Conservation (phyloP, 2,888 invertebrate genomes). For the Orgyia antiqua region DNA sequence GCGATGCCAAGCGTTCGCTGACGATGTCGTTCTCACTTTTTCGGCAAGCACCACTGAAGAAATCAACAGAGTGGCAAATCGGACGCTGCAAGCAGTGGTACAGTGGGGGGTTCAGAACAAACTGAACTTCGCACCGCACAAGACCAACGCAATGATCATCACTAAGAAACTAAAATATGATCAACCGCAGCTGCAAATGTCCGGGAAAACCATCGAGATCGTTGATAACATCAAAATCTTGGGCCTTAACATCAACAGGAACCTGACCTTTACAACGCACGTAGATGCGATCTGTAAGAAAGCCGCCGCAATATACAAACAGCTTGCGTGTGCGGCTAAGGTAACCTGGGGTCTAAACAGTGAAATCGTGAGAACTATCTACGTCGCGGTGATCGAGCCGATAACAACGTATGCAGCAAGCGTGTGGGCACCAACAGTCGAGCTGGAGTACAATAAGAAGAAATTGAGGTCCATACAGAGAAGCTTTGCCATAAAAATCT, state of each 20-base stretch:
- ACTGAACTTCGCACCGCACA: constrained; percentile 1
- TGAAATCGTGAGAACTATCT: constrained; percentile 4
- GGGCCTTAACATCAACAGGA: constrained; percentile 11
- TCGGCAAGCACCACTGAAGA: background rate
- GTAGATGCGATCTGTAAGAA: too few species aligned
- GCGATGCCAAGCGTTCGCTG: too few species aligned
- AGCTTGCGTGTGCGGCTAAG: too few species aligned
- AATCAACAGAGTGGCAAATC: constrained; percentile 1
- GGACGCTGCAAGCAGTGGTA: background rate
- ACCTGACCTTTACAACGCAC: too few species aligned
- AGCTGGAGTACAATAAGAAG: background rate
- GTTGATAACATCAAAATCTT: constrained; percentile 8
- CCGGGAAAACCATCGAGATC: constrained; percentile 4
- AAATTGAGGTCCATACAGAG: background rate
- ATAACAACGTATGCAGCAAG: constrained; percentile 1
- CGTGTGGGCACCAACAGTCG: background rate
- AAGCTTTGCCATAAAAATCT: constrained; percentile 1
- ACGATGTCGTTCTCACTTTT: constrained; percentile 3
- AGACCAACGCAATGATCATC: constrained; percentile 4
- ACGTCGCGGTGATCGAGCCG: constrained; percentile 1
- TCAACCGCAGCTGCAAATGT: too few species aligned
- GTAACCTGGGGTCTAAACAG: too few species aligned
- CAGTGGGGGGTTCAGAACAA: constrained; percentile 3
- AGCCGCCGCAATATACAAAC: too few species aligned
- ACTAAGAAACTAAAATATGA: too few species aligned